Evolutionary conservation across 1,140 invertebrate species (phyloP).

Genomic region (Ceratina calcarata): DNA sequence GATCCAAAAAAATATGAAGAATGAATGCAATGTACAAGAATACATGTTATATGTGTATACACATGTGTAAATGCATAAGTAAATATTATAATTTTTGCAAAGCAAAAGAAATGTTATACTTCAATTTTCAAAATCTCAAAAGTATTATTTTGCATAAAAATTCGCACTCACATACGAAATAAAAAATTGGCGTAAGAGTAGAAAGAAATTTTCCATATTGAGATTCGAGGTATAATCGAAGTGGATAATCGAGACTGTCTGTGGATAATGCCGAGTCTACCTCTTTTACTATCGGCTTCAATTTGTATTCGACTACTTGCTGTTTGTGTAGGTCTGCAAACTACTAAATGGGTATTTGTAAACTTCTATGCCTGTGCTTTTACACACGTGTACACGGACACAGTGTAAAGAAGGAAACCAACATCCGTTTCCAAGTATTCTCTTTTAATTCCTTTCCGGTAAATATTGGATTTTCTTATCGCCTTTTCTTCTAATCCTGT

Average conservation of each 20-base stretch:
- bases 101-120: too few relatives aligned
- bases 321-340: not conserved
- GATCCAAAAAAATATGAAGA: too few relatives aligned
- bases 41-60: too few relatives aligned
- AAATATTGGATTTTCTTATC: not conserved
- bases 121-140: too few relatives aligned
- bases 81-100: too few relatives aligned
- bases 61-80: too few relatives aligned
- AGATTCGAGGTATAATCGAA: not conserved
- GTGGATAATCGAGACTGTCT: not conserved
- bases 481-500: too few relatives aligned
- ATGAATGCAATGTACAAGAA: too few relatives aligned
- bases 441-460: not conserved
- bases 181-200: too few relatives aligned
- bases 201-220: not conserved
- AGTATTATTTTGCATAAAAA: too few relatives aligned
- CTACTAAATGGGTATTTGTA: not conserved
- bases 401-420: not conserved
- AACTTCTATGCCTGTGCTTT: not conserved
- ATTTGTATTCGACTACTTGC: not conserved
- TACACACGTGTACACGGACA: not conserved
- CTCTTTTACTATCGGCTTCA: not conserved
- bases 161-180: too few relatives aligned
- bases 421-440: not conserved
- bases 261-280: too few relatives aligned